Conservation (phyloP, 2,888 invertebrate genomes). For the Sialis fuliginosa region DNA sequence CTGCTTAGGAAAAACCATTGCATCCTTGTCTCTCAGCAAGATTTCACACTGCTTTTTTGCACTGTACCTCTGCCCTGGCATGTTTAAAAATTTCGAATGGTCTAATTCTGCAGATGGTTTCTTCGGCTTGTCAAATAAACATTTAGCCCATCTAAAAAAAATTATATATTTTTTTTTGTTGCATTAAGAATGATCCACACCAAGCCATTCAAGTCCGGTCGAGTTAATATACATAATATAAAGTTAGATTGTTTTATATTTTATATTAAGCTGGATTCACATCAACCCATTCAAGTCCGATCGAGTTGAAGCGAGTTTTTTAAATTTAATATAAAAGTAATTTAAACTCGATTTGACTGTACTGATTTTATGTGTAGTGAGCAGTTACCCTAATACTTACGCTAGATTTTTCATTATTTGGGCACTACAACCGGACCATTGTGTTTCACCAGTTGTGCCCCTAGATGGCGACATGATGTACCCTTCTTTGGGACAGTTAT, state of each 20-base stretch:
- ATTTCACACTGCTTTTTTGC: slow-evolving; percentile 61
- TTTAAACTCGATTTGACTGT: too few species aligned
- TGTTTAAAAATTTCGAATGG: slow-evolving; percentile 41
- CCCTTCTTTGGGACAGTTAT: slow-evolving; percentile 55
- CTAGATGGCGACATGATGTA: slow-evolving; percentile 70
- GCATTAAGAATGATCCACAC: neutral
- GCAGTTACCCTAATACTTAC: too few species aligned
- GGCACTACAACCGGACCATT: slow-evolving; percentile 62
- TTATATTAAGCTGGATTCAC: neutral
- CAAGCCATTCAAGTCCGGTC: neutral
- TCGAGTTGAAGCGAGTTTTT: too few species aligned
- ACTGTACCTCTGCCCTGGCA: slow-evolving; percentile 51
- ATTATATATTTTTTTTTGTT: slow-evolving; percentile 1
- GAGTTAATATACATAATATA: too few species aligned
- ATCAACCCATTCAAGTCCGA: neutral
- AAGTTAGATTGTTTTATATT: too few species aligned
- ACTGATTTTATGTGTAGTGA: too few species aligned
- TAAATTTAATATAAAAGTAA: too few species aligned
- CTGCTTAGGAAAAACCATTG: slow-evolving; percentile 29
- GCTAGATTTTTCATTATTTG: slow-evolving; percentile 39
- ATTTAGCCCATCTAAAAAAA: slow-evolving; percentile 38
- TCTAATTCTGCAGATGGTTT: slow-evolving; percentile 30
- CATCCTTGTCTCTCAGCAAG: slow-evolving; percentile 48
- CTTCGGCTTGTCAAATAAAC: slow-evolving; percentile 40
- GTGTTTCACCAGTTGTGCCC: slow-evolving; percentile 58